A percentile compares a stretch with the other conserved stretches of the same genome.
Conservation (phyloP, 2,888 invertebrate genomes). For the Oscheius sp. region DNA sequence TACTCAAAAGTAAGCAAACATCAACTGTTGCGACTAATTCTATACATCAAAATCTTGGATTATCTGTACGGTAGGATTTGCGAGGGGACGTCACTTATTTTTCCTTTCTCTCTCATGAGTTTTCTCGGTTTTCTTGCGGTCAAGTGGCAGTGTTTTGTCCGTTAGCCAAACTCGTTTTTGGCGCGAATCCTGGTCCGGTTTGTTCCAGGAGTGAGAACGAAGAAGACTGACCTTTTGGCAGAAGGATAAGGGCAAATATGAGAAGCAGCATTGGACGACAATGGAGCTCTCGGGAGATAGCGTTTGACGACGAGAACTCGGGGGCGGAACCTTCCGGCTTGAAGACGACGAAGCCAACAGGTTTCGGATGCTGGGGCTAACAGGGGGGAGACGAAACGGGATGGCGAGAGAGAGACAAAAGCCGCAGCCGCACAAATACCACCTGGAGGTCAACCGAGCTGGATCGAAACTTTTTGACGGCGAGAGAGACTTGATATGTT, state of each 20-base stretch:
- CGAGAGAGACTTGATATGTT: not conserved
- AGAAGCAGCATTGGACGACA: not conserved
- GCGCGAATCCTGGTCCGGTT: not conserved
- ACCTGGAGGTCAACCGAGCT: constrained; percentile 9
- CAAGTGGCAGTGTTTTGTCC: constrained; percentile 6
- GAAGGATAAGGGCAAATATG: not conserved
- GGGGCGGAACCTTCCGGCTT: not conserved
- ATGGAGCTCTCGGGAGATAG: not conserved
- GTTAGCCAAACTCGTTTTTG: not conserved
- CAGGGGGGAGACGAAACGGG: constrained; percentile 20
- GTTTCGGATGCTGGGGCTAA: constrained; percentile 1
- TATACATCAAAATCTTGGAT: too few relatives aligned
- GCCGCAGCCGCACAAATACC: constrained; percentile 5
- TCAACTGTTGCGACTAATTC: too few relatives aligned
- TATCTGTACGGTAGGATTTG: too few relatives aligned
- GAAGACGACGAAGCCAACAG: constrained; percentile 20
- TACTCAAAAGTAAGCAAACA: not conserved
- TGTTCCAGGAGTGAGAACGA: not conserved
- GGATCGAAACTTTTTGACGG: constrained; percentile 8
- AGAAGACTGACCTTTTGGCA: not conserved
- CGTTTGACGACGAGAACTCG: too few relatives aligned
- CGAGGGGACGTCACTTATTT: too few relatives aligned
- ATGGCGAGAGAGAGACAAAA: constrained; percentile 9
- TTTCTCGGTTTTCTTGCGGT: not conserved
- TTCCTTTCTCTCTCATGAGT: not conserved